Percentiles rank a stretch among this genome's conserved stretches.
Evolutionary conservation across 2,113 vertebrate genomes (phyloP).

Genomic region (Neoarius graeffei): DNA sequence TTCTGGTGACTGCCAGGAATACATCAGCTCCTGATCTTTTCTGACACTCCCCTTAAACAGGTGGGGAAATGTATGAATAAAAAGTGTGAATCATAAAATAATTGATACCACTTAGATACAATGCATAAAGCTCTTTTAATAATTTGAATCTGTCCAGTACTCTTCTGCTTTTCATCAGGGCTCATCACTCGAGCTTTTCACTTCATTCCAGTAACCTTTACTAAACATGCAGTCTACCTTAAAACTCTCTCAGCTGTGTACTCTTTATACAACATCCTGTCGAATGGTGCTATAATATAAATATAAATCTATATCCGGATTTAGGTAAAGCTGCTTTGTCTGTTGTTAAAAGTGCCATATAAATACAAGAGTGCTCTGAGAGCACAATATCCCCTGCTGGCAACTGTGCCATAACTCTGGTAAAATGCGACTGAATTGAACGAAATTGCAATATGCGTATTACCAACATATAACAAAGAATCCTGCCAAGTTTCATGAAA

Average conservation of each 20-base stretch:
- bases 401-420: too few relatives aligned
- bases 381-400: too few relatives aligned
- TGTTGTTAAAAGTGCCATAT: too few relatives aligned
- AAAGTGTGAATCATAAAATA: background rate
- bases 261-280: background rate
- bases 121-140: background rate
- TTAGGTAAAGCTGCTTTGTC: background rate
- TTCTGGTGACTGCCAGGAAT: background rate
- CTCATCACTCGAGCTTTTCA: background rate
- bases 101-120: background rate
- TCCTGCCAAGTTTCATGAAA: too few relatives aligned
- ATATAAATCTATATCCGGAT: background rate
- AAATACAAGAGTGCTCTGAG: too few relatives aligned
- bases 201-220: background rate
- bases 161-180: background rate
- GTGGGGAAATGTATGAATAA: background rate
- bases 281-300: background rate
- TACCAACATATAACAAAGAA: too few relatives aligned
- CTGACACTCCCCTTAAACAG: background rate
- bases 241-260: background rate
- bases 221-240: too few relatives aligned
- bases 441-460: too few relatives aligned
- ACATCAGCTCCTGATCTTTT: background rate
- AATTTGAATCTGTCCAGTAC: background rate
- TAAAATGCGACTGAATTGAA: too few relatives aligned